Base-by-base conservation (phyloP, 2,888 invertebrate species). In the Tuberolachnus salignus region DNA sequence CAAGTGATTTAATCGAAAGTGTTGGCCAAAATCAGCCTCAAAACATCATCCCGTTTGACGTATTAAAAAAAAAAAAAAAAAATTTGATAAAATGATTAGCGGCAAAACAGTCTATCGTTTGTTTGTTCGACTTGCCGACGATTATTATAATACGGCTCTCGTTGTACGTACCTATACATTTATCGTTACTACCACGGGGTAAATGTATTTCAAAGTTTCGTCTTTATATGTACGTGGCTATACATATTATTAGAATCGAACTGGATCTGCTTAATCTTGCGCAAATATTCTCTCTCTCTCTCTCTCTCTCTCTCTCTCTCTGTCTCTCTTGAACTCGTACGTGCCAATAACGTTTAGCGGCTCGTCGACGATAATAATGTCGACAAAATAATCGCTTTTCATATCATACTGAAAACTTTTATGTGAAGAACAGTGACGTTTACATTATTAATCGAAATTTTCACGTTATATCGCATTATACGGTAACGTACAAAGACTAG, bases 131-230 rank as follows among this genome's bases (percentile, higher is more conserved):
- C n/a, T n/a, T 34, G 34, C 34, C 34, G 3, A 34, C 34, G 34
- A 34, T 34, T 34, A 34, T n/a, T 61, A 34, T n/a, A n/a, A n/a
- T 4, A 59, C 26, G 16, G n/a, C n/a, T n/a, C n/a, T 9, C 10
- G 49, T 10, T 8, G 34, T n/a, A 34, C n/a, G 64, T 46, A n/a
- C n/a, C n/a, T n/a, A n/a, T n/a, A 4, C n/a, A 42, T 14, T 42
- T 69, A 1, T 34, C 19, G 8, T 10, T 14, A 23, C 14, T 19
- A 13, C 44, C 34, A 8, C 19, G 13, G 13, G n/a, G 26, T 1
- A 21, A 67, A 19, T 34, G 13, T 34, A n/a, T 51, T 69, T 1
- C 34, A 51, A 69, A 69, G 69, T 53, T 53, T 10, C n/a, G 69
- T 21, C 23, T 55, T 69, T 53, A 34, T 34, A 57, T 55, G 10